These are phyloP conservation scores for Sparus aurata DNA, from an alignment of 2,797 vertebrate species.

Conservation along the genomic window DNA sequence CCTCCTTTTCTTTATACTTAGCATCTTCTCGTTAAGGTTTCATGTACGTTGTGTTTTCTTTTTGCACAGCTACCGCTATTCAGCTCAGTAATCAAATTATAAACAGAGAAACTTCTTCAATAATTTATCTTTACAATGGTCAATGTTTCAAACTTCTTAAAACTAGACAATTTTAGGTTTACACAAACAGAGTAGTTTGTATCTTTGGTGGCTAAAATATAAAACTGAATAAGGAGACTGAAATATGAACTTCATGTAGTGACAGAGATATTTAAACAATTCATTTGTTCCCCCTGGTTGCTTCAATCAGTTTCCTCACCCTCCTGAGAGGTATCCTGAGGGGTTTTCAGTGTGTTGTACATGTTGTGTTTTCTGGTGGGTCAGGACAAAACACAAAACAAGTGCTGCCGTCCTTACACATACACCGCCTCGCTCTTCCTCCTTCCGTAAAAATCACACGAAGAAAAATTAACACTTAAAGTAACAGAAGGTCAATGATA, in stretches of 20 bases:
- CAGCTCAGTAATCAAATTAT: slow-evolving; percentile 59
- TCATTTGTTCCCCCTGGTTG: slow-evolving; percentile 11
- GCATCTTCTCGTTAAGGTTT: slow-evolving; percentile 24
- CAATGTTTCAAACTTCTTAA: slow-evolving; percentile 47
- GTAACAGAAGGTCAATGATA: slow-evolving; percentile 62
- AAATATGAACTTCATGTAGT: slow-evolving; percentile 39
- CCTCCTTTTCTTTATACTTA: slow-evolving; percentile 7
- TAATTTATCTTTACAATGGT: slow-evolving; percentile 52
- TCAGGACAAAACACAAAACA: slow-evolving; percentile 45
- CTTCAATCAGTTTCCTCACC: slow-evolving; percentile 6
- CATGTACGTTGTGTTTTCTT: slow-evolving; percentile 11
- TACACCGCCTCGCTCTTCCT: slow-evolving; percentile 11
- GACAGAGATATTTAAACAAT: slow-evolving; percentile 23
- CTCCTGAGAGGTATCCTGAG: background rate
- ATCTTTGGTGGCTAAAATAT: slow-evolving; percentile 64
- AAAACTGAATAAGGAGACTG: slow-evolving; percentile 38
- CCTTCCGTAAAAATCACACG: slow-evolving; percentile 40
- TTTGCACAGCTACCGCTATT: slow-evolving; percentile 44
- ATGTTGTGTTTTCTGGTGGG: slow-evolving; percentile 25
- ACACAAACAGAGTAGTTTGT: slow-evolving; percentile 36
- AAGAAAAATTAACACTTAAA: slow-evolving; percentile 62
- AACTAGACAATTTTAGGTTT: slow-evolving; percentile 50
- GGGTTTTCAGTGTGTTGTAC: slow-evolving; percentile 30
- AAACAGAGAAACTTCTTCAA: slow-evolving; percentile 49
- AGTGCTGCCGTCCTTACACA: slow-evolving; percentile 24